These are phyloP conservation scores for Cyanistes caeruleus DNA, from an alignment of 2,113 vertebrate species.

Conservation along the genomic window DNA sequence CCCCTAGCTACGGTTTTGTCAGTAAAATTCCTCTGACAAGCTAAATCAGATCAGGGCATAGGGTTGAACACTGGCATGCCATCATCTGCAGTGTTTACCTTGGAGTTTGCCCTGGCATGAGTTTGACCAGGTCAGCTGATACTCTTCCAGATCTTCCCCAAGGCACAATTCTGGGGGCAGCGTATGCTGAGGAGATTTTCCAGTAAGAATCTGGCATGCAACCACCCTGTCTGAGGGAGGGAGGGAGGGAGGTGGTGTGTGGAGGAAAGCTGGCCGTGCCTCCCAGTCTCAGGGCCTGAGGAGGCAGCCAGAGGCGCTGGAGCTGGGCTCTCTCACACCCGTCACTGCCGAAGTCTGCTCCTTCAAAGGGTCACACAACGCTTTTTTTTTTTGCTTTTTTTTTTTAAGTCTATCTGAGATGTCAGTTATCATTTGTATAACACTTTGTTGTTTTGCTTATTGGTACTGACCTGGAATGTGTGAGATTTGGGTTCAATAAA, in stretches of 20 bases:
- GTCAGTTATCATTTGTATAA: background rate
- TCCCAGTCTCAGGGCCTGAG: rapidly evolving
- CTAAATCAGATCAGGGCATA: background rate
- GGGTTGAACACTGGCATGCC: background rate
- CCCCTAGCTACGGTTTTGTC: background rate
- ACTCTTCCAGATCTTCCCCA: background rate
- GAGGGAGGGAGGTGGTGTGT: background rate
- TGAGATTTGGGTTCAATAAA: background rate
- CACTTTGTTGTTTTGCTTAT: background rate
- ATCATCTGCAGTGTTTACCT: background rate
- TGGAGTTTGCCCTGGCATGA: background rate
- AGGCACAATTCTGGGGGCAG: background rate
- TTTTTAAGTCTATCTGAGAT: background rate
- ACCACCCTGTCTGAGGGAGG: background rate
- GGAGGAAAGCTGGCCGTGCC: background rate
- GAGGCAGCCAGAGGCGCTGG: background rate
- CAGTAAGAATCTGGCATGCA: background rate
- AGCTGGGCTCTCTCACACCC: background rate
- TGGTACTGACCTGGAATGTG: background rate
- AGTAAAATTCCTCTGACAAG: background rate
- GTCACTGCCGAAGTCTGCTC: rapidly evolving
- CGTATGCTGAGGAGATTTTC: background rate
- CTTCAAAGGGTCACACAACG: background rate
- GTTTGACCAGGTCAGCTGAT: background rate
- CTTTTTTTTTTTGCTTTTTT: background rate